Base-by-base conservation (phyloP, 1,140 invertebrate species). In the Zaprionus inermis region DNA sequence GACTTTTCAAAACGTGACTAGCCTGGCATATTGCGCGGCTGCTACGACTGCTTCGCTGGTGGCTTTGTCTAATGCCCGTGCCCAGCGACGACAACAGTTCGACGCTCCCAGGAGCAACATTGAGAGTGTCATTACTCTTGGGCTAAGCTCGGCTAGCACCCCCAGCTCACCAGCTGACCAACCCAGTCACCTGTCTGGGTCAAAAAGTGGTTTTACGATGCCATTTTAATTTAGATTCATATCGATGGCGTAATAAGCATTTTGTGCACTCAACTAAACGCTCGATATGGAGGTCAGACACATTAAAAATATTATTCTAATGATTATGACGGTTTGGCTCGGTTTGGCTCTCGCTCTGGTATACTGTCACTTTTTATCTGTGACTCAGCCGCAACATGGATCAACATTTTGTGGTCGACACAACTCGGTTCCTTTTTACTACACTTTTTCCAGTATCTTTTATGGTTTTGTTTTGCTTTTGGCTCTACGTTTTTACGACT, bases 181-280 rank as follows among this genome's bases (percentile, higher is more conserved):
- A 28, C 24, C 4, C 16, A 14, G 24, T 65, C 55, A 57, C 51
- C 69, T 82, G 83, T 74, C 77, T 80, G 66, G 57, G 7, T 7
- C 38, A 54, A 44, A 52, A 78, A 80, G 74, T 78, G 83, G 71
- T 80, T 89, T 89, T 89, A 88, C 82, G 79, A 83, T 80, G 84
- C 77, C 84, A 89, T 89, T 88, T 88, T 88, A 88, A 88, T 88
- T 88, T 89, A 88, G 83, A 88, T 88, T 71, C 71, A 28, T 89
- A 88, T 88, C 83, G 88, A 88, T 88, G 64, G n/a, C 73, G 84
- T 88, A 89, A 83, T 88, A 83, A 80, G 84, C 77, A 64, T 78
- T 89, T 73, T 83, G 83, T 78, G 49, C 66, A 58, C 76, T 63
- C 66, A 59, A 72, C 52, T 41, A 67, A 75, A 64, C 67, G 72